Evolutionary conservation across 2,888 invertebrate genomes (phyloP), one percentile per base, ranked within the genome.

Genomic region (Andrena marginata): DNA sequence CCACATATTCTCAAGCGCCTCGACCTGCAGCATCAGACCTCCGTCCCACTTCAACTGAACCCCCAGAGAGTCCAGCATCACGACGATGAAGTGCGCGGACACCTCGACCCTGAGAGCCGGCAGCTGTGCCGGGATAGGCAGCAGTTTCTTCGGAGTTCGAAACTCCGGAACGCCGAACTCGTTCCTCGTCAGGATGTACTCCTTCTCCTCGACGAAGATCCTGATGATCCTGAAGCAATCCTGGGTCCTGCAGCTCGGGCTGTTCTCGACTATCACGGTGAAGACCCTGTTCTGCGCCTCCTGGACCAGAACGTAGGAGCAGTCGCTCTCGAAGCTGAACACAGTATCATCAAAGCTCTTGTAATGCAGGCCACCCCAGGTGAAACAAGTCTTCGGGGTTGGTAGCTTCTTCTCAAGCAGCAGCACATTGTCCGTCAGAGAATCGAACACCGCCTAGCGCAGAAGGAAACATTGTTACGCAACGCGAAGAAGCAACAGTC

Each of bases 321-420:
- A 98, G 0, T 96, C 95, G 0, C 98, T 97, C 71, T 96, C 95
- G 89, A 97, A 97, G 91, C 97, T 97, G 92, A 88, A 95, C 90
- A 98, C 95, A 89, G 96, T 95, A 7, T 97, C 97, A 94, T 98
- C 98, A 90, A 98, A 98, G 0, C 98, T 98, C 93, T 97, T 97
- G 89, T 97, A 97, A 94, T 98, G 98, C 20, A 95, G 95, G 48
- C 97, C 97, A 31, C 96, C 96, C 98, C 98, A 98, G 1, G 96
- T 96, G 74, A 97, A 96, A 90, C 98, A 98, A 13, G 96, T 95
- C 0, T 97, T 97, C 0, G 96, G 95, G 87, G 95, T 95, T 0
- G 97, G 96, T 8, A 90, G 90, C 33, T 88, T 91, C 8, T 82
- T 71, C 48, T 92, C 87, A 0, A 91, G 79, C 13, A 89, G 49